phyloP scores from a whole-genome alignment of 2,113 vertebrate species.

The Lophotis ruficrista region DNA sequence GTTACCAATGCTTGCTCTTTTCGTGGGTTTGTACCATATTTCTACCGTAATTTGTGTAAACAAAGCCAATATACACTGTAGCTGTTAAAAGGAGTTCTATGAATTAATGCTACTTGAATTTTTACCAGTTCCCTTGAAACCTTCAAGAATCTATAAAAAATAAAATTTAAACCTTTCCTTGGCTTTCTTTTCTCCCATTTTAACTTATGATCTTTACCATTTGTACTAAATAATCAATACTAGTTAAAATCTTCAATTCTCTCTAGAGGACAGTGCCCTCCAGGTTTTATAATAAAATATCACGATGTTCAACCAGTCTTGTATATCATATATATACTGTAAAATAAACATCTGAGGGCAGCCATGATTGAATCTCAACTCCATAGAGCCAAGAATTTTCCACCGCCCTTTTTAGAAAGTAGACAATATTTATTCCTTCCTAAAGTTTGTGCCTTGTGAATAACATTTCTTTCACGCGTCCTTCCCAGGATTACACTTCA shows the following conservation, averaged over 20 bases:
- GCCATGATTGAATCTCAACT: conserved; percentile 57
- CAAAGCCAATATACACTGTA: not conserved
- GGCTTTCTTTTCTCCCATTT: not conserved
- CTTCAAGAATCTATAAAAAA: conserved; percentile 6
- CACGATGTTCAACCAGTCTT: conserved; percentile 68
- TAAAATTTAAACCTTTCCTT: conserved; percentile 2
- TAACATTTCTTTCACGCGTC: not conserved
- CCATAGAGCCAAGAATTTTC: conserved; percentile 59
- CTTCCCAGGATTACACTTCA: conserved; percentile 17
- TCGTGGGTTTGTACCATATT: not conserved
- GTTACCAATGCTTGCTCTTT: not conserved
- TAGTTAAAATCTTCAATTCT: conserved; percentile 72
- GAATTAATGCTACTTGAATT: not conserved
- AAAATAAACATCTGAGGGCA: conserved; percentile 74
- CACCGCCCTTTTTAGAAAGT: conserved; percentile 28
- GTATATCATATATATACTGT: conserved; percentile 47
- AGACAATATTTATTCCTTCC: conserved; percentile 61
- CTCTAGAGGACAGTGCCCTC: conserved; percentile 71
- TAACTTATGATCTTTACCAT: conserved; percentile 50
- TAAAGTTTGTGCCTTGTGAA: conserved; percentile 20
- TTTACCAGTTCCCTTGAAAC: conserved; percentile 7
- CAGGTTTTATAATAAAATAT: conserved; percentile 71
- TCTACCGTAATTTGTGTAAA: not conserved
- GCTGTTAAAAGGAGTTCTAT: not conserved
- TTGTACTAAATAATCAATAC: conserved; percentile 77